phyloP scores from a whole-genome alignment of 2,888 invertebrate species.

The Ormyrus rosae region DNA sequence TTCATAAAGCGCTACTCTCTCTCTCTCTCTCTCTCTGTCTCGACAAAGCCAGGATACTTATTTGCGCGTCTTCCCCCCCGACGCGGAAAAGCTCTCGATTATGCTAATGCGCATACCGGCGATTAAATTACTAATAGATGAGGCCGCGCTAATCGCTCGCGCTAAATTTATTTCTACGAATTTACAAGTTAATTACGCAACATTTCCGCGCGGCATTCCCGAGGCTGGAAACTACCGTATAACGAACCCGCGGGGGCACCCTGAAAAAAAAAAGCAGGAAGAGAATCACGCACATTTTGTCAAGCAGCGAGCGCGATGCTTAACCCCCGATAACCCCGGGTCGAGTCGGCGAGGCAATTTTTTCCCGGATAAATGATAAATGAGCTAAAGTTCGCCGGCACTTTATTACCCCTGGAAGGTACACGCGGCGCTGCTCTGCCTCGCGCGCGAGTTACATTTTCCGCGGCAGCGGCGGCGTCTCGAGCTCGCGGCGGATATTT shows the following conservation, averaged over 20 bases:
- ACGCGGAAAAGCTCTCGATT: too few species aligned
- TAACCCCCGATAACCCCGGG: slow-evolving; percentile 20
- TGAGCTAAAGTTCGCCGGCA: slow-evolving; percentile 31
- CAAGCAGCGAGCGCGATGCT: slow-evolving; percentile 4
- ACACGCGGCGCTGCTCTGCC: neutral
- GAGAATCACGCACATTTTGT: slow-evolving; percentile 26
- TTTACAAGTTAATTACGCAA: slow-evolving; percentile 25
- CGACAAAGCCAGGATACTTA: neutral
- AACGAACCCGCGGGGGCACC: too few species aligned
- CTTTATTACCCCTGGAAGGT: slow-evolving; percentile 24
- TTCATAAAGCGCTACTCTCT: slow-evolving; percentile 5
- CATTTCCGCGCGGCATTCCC: neutral
- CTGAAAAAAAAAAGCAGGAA: neutral
- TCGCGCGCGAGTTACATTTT: slow-evolving; percentile 24
- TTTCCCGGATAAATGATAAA: slow-evolving; percentile 48
- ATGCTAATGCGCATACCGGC: neutral
- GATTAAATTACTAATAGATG: slow-evolving; percentile 33
- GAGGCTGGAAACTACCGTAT: too few species aligned
- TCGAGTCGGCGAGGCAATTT: slow-evolving; percentile 1
- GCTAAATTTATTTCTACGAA: neutral
- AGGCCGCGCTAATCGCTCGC: neutral
- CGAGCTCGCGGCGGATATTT: slow-evolving; percentile 23
- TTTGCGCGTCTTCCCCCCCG: neutral
- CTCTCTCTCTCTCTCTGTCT: slow-evolving; percentile 7
- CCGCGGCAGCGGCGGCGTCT: neutral